Conservation (phyloP, 2,797 vertebrate species). For the Synanceia verrucosa region DNA sequence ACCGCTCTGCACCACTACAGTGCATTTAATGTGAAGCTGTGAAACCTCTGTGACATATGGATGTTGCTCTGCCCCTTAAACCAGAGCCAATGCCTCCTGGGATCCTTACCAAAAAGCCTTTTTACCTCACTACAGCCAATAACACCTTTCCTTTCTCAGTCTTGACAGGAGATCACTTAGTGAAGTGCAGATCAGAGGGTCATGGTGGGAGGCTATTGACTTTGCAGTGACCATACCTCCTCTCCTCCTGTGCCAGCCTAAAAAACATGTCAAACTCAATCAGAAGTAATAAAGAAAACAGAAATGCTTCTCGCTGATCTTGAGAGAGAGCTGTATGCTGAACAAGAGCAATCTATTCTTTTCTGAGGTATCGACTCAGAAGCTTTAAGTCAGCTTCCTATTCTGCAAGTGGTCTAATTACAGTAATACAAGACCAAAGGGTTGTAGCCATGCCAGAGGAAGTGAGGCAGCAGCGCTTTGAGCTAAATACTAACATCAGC, state of each 20-base stretch:
- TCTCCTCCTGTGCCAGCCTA: not conserved
- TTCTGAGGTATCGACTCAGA: not conserved
- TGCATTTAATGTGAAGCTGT: not conserved
- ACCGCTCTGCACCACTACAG: not conserved
- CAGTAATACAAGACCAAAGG: not conserved
- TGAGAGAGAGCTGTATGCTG: not conserved
- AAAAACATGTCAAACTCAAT: not conserved
- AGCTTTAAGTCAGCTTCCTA: not conserved
- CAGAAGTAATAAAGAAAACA: not conserved
- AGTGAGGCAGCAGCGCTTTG: not conserved
- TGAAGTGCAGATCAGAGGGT: conserved; percentile 27
- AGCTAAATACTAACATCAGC: not conserved
- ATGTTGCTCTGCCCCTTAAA: conserved; percentile 3
- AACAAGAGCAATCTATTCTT: not conserved
- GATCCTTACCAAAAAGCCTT: conserved; percentile 37
- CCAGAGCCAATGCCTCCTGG: conserved; percentile 9
- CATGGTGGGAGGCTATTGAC: not conserved
- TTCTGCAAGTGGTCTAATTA: not conserved
- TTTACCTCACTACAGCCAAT: not conserved
- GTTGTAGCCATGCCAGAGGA: not conserved
- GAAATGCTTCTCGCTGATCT: not conserved
- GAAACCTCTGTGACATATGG: conserved; percentile 2
- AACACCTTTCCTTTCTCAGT: conserved; percentile 4
- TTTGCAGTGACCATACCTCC: not conserved
- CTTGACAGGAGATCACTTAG: conserved; percentile 33